Conservation (phyloP, 2,113 vertebrate species). For the Poeciliopsis retropinna region DNA sequence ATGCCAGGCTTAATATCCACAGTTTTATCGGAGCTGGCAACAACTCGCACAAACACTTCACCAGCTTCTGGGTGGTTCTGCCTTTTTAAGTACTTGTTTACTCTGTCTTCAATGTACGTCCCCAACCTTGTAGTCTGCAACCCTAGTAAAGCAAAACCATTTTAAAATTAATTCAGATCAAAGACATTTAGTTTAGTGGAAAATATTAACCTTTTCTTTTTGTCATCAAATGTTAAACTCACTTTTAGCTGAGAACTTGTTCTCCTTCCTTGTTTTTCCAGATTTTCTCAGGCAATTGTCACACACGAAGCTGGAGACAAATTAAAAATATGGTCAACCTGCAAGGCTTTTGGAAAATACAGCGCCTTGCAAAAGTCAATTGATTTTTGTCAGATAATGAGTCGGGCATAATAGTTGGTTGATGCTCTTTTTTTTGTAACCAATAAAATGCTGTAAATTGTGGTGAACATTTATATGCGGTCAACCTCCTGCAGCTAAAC, state of each 20-base stretch:
- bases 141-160: constrained; percentile 73
- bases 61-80: constrained; percentile 97
- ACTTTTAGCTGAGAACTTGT: constrained; percentile 98
- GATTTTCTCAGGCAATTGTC: constrained; percentile 98
- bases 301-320: constrained; percentile 90
- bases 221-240: constrained; percentile 61
- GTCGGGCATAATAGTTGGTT: too few species aligned
- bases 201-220: neutral
- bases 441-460: too few species aligned
- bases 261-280: constrained; percentile 92
- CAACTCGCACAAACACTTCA: constrained; percentile 97
- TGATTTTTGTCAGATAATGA: too few species aligned
- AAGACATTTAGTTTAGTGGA: neutral
- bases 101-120: constrained; percentile 94
- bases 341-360: neutral
- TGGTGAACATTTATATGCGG: too few species aligned
- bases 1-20: constrained; percentile 98
- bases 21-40: constrained; percentile 97
- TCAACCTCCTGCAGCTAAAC: too few species aligned
- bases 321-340: neutral
- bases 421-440: too few species aligned
- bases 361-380: neutral
- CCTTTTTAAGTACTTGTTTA: constrained; percentile 97
- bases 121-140: constrained; percentile 91
- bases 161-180: neutral